These are phyloP conservation scores for Bolborhynchus lineola DNA, from an alignment of 2,113 vertebrate species.

Conservation along the genomic window DNA sequence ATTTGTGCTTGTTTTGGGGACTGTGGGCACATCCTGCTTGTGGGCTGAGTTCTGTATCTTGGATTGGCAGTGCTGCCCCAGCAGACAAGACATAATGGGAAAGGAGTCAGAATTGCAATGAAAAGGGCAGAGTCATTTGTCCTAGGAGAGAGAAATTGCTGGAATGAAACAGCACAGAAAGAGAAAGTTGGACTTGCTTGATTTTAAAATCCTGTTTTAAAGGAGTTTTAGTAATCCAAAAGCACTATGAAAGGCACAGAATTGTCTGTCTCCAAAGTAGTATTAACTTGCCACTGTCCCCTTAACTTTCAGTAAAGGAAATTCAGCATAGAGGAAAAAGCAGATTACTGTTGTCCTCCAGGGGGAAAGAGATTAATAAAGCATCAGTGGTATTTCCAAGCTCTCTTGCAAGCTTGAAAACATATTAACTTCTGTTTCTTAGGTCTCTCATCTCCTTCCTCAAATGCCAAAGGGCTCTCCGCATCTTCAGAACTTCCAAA, in stretches of 20 bases:
- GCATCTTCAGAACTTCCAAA: not conserved
- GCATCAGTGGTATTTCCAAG: constrained; percentile 24
- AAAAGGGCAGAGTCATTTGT: not conserved
- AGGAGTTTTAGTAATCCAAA: not conserved
- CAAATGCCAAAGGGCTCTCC: not conserved
- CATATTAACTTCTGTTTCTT: constrained; percentile 1
- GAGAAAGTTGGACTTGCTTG: not conserved
- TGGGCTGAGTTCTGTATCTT: not conserved
- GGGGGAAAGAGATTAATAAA: constrained; percentile 21
- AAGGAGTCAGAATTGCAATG: not conserved
- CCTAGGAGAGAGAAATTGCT: not conserved
- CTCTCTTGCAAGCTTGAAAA: constrained; percentile 1
- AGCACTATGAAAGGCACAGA: not conserved
- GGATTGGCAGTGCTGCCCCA: not conserved
- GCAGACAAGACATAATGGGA: not conserved
- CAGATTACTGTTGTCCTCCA: constrained; percentile 9
- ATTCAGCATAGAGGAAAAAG: not conserved
- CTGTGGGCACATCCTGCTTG: not conserved
- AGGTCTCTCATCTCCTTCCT: constrained; percentile 1
- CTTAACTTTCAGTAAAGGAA: constrained; percentile 11
- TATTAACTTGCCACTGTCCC: not conserved
- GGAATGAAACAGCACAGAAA: not conserved
- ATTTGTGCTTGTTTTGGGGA: not conserved
- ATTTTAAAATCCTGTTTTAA: not conserved
- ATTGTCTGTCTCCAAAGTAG: fast-evolving